Percentiles rank a stretch among this genome's conserved stretches.
phyloP scores from a whole-genome alignment of 2,797 vertebrate genomes.

The Yasuhikotakia modesta region DNA sequence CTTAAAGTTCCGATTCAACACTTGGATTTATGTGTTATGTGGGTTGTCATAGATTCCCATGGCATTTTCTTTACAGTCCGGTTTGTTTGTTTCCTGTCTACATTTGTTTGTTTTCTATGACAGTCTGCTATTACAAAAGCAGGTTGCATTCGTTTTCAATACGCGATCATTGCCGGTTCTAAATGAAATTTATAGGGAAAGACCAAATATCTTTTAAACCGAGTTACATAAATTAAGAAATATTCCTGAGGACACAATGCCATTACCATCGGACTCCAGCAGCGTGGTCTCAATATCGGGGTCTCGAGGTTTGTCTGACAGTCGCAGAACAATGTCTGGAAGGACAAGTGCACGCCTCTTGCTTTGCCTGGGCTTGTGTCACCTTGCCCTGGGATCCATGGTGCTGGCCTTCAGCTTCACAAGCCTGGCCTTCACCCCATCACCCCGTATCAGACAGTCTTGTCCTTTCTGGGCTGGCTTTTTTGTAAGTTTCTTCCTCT shows the following conservation, averaged over 20 bases:
- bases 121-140: no score
- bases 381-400: conserved; percentile 90
- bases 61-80: neutral
- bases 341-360: conserved; percentile 87
- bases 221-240: conserved; percentile 1
- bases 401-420: conserved; percentile 95
- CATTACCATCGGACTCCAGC: conserved; percentile 89
- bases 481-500: conserved; percentile 88
- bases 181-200: no score
- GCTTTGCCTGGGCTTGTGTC: conserved; percentile 89
- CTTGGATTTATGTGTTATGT: neutral
- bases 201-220: neutral
- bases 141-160: neutral
- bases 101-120: no score
- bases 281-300: conserved; percentile 87
- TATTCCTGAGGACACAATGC: conserved; percentile 75
- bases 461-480: conserved; percentile 97
- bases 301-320: conserved; percentile 81
- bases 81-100: neutral
- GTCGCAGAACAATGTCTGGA: conserved; percentile 78
- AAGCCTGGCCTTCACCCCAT: conserved; percentile 92
- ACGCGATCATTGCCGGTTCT: neutral
- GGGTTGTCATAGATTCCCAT: neutral
- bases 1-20: neutral
- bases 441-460: conserved; percentile 87